These are phyloP conservation scores for Varanus salvator DNA, from an alignment of 2,113 vertebrate genomes.

Conservation along the genomic window DNA sequence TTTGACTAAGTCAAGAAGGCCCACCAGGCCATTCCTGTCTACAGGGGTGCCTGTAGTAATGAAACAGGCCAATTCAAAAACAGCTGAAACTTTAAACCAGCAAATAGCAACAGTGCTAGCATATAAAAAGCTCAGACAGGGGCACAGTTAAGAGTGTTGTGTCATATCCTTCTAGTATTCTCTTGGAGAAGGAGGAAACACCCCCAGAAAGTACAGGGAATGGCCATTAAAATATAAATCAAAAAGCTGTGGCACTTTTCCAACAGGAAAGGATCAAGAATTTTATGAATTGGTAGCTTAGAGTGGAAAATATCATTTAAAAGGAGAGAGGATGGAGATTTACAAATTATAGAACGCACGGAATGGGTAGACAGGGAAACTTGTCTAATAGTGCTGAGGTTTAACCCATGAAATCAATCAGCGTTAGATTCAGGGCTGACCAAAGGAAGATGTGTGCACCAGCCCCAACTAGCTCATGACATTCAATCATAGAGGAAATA, in stretches of 20 bases:
- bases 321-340: neutral
- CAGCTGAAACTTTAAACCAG: neutral
- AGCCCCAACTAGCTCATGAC: neutral
- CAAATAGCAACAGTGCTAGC: neutral
- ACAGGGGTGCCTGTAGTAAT: neutral
- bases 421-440: neutral
- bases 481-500: neutral
- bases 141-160: neutral
- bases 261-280: neutral
- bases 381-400: neutral
- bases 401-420: neutral
- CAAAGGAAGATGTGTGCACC: neutral
- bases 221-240: neutral
- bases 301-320: no score
- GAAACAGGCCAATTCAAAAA: neutral
- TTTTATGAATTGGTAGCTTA: neutral
- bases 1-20: no score
- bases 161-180: no score
- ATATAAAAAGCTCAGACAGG: no score
- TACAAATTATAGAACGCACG: neutral
- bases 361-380: neutral
- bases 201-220: neutral
- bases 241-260: neutral
- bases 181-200: neutral
- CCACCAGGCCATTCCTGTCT: no score